Evolutionary conservation across 1,140 invertebrate genomes (phyloP), one percentile per base, ranked within the genome.

Genomic region (Eueides isabella): DNA sequence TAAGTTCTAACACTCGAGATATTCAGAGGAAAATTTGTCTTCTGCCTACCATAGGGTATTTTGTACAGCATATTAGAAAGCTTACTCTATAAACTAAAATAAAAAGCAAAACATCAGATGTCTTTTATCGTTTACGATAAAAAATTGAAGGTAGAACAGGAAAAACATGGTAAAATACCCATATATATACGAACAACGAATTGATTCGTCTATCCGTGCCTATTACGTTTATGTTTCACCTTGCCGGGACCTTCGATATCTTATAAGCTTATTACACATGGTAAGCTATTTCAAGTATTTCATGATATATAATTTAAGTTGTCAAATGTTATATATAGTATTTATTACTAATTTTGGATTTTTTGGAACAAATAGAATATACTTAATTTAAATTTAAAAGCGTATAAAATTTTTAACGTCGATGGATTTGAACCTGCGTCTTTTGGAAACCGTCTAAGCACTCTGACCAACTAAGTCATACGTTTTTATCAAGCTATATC

Each of bases 101-200:
- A n/a, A n/a, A n/a, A n/a, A n/a, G n/a, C n/a, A n/a, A n/a, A n/a
- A n/a, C n/a, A 44, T 44, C 41, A 44, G 41, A 44, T 44, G 41
- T 19, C n/a, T 33, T 29, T 12, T 65, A 65, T 26, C 30, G 63
- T 31, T 23, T 33, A 33, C 63, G 63, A 33, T 65, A 65, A 65
- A 62, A 26, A 62, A 28, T 35, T 33, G 16, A 19, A 33, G 63
- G 63, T 65, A 9, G 28, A 65, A 65, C 30, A 19, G 63, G 63
- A 65, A 65, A 64, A 65, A 65, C 30, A 62, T 62, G 31, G 30
- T 23, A 33, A 65, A 65, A 35, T 65, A 65, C 63, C 63, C 7
- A 26, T 65, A 33, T 5, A 6, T 30, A 26, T 62, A 28, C 19
- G 16, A 7, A 31, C 29, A 30, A 33, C 30, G 62, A 65, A 65